Percentiles rank a stretch among this genome's conserved stretches.
Conservation (phyloP, 2,797 vertebrate genomes). For the Phylloscopus collybita region DNA sequence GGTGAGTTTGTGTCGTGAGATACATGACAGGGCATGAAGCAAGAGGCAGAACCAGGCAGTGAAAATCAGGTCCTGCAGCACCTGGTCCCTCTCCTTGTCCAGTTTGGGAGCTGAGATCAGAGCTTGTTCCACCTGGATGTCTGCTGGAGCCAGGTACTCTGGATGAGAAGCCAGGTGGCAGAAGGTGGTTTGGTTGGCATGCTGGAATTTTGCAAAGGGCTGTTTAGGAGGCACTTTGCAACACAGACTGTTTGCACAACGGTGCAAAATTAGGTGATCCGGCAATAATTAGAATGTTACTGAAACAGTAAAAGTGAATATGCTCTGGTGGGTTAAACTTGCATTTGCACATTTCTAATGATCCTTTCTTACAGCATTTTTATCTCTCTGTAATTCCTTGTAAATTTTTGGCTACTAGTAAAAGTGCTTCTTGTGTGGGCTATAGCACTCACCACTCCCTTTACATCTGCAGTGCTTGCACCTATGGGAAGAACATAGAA, state of each 20-base stretch:
- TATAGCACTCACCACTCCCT: neutral
- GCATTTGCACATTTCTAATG: neutral
- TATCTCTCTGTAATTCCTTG: neutral
- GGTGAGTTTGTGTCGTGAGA: neutral
- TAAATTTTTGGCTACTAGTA: neutral
- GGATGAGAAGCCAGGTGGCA: neutral
- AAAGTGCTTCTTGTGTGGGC: neutral
- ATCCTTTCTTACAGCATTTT: neutral
- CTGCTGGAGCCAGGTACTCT: neutral
- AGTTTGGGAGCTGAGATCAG: neutral
- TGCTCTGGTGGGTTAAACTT: neutral
- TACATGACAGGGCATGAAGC: neutral
- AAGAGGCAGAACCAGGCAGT: neutral
- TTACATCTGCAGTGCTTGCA: slow-evolving; percentile 84
- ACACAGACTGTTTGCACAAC: neutral
- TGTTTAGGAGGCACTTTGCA: neutral
- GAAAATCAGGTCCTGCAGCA: neutral
- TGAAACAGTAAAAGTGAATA: neutral
- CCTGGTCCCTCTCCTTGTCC: neutral
- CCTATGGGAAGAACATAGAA: slow-evolving; percentile 91
- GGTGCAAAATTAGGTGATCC: neutral
- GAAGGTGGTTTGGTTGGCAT: neutral
- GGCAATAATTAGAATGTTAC: neutral
- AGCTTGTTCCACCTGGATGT: neutral
- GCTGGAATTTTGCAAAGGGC: neutral